Percentiles rank a stretch among this genome's conserved stretches.
These are phyloP conservation scores for Tragelaphus strepsiceros DNA, from an alignment of 2,113 vertebrate species.

Conservation along the genomic window DNA sequence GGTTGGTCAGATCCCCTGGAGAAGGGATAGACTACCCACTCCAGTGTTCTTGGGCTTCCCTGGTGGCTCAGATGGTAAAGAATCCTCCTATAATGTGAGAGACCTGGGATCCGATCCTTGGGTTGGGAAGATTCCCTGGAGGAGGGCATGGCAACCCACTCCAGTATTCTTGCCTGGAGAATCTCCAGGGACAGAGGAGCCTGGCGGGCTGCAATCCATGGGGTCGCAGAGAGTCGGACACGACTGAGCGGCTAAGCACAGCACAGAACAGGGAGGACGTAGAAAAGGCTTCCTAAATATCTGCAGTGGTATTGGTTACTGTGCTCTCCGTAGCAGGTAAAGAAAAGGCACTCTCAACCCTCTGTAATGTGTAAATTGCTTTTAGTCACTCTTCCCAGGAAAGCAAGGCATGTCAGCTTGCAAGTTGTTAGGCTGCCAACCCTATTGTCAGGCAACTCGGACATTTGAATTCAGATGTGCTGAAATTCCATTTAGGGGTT, in stretches of 20 bases:
- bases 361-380: conserved; percentile 71
- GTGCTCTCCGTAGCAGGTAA: conserved; percentile 21
- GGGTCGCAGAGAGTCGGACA: accelerated
- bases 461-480: conserved; percentile 68
- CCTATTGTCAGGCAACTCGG: conserved; percentile 63
- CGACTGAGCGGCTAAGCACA: neutral
- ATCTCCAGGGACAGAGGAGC: neutral
- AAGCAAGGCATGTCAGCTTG: conserved; percentile 46
- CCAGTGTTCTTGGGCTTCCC: neutral
- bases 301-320: neutral
- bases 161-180: neutral
- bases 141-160: neutral
- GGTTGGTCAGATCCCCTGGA: neutral
- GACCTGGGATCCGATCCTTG: neutral
- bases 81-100: neutral
- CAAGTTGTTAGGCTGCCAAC: conserved; percentile 68
- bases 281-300: neutral
- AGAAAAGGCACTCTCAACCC: conserved; percentile 68
- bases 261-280: neutral
- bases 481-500: conserved; percentile 70
- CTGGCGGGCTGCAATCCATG: neutral
- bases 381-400: conserved; percentile 68
- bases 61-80: neutral
- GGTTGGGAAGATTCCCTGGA: neutral
- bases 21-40: neutral